phyloP scores from a whole-genome alignment of 2,113 vertebrate species.

The Agapornis roseicollis region DNA sequence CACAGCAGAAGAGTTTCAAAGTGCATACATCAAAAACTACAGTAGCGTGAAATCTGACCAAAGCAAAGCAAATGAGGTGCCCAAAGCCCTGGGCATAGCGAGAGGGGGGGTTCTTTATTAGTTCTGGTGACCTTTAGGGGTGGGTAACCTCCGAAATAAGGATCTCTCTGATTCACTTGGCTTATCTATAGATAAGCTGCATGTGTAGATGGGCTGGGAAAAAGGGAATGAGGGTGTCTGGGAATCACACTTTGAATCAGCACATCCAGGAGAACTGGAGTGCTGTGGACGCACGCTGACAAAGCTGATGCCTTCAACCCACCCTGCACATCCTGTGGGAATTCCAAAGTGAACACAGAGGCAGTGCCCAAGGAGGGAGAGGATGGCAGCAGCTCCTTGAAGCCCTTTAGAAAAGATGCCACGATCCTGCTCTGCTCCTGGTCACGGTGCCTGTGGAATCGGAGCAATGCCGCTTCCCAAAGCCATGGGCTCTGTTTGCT shows the following conservation, averaged over 20 bases:
- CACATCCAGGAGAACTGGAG: not conserved
- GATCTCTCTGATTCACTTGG: not conserved
- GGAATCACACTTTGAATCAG: not conserved
- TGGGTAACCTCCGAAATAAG: conserved; percentile 17
- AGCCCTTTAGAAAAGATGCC: not conserved
- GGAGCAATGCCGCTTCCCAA: not conserved
- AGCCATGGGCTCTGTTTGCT: rapidly evolving
- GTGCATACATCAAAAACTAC: conserved; percentile 31
- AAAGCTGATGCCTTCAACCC: not conserved
- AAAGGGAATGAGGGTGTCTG: not conserved
- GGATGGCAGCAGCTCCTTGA: not conserved
- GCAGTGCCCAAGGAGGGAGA: not conserved
- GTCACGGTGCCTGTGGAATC: rapidly evolving
- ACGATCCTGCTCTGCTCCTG: not conserved
- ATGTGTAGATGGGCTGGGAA: not conserved
- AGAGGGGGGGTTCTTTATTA: conserved; percentile 5
- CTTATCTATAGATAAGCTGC: not conserved
- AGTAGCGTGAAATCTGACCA: conserved; percentile 44
- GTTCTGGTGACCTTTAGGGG: conserved; percentile 25
- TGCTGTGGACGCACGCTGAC: rapidly evolving
- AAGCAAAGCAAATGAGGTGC: conserved; percentile 39
- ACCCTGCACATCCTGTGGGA: not conserved
- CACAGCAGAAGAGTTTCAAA: conserved; percentile 9
- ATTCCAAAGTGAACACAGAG: not conserved
- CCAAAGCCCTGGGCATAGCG: not conserved